These are phyloP conservation scores for Priocnemis perturbator DNA, from an alignment of 2,888 invertebrate genomes.

Conservation along the genomic window DNA sequence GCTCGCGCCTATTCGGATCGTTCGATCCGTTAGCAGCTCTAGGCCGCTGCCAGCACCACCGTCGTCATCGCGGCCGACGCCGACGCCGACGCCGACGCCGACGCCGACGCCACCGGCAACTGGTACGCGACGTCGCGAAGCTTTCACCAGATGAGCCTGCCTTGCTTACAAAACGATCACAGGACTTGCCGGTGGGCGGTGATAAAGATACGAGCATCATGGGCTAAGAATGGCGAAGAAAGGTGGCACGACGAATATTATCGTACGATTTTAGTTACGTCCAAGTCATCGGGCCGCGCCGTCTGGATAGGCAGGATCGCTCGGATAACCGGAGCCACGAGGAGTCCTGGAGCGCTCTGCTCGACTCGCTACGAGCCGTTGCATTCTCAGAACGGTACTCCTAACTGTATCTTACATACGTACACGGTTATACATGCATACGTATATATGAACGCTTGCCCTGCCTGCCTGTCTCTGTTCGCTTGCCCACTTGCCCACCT, in stretches of 20 bases:
- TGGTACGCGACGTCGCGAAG: too few species aligned
- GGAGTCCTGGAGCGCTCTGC: constrained; percentile 50
- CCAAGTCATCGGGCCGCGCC: too few species aligned
- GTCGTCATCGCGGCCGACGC: not conserved
- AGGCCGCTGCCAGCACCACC: not conserved
- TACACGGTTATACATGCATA: constrained; percentile 25
- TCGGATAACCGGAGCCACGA: constrained; percentile 11
- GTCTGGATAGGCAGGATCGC: not conserved
- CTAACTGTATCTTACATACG: constrained; percentile 67
- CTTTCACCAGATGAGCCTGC: too few species aligned
- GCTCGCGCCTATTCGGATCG: constrained; percentile 21
- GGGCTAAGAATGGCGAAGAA: too few species aligned
- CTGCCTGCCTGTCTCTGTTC: constrained; percentile 1
- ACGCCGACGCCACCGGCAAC: too few species aligned
- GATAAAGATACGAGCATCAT: too few species aligned
- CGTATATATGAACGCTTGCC: constrained; percentile 2
- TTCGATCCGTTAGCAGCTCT: constrained; percentile 30
- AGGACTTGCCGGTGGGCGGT: too few species aligned
- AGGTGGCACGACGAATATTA: too few species aligned
- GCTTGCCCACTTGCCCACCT: constrained; percentile 45
- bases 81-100: not conserved
- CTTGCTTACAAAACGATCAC: too few species aligned
- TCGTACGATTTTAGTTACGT: too few species aligned
- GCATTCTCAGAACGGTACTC: constrained; percentile 70
- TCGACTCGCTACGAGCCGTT: constrained; percentile 61